These are phyloP conservation scores for Telmatochromis bifrenatus DNA, from an alignment of 2,113 vertebrate genomes.

Conservation along the genomic window DNA sequence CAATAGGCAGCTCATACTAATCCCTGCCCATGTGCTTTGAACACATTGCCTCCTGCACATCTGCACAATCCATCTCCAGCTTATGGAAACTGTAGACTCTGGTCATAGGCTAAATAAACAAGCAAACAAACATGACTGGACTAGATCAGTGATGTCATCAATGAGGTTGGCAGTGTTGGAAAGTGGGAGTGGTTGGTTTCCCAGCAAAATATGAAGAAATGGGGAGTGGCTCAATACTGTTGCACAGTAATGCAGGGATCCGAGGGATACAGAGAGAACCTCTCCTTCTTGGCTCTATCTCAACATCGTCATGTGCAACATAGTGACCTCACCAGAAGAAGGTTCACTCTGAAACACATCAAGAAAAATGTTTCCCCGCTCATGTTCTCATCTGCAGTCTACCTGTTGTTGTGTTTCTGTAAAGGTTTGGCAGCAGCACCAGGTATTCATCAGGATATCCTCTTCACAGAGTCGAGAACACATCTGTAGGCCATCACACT, in stretches of 20 bases:
- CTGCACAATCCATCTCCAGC: background rate
- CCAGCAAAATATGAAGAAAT: background rate
- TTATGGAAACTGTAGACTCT: background rate
- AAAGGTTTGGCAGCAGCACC: background rate
- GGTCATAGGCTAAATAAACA: background rate
- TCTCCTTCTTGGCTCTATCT: background rate
- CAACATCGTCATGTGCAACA: background rate
- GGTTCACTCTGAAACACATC: background rate
- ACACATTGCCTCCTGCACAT: background rate
- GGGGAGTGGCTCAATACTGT: background rate
- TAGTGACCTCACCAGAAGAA: background rate
- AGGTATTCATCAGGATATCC: background rate
- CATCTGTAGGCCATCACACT: slow-evolving; percentile 24
- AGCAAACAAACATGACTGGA: background rate
- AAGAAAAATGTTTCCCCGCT: background rate
- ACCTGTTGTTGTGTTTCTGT: background rate
- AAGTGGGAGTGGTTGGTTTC: background rate
- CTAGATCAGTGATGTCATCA: background rate
- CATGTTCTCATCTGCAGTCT: background rate
- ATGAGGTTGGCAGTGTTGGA: background rate
- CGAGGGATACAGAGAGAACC: accelerated
- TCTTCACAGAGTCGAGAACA: background rate
- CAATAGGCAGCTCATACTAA: background rate
- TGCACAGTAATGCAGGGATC: background rate
- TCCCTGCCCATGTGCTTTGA: background rate